Percentiles rank a stretch among this genome's conserved stretches.
Conservation (phyloP, 2,888 invertebrate genomes). For the Aelia acuminata region DNA sequence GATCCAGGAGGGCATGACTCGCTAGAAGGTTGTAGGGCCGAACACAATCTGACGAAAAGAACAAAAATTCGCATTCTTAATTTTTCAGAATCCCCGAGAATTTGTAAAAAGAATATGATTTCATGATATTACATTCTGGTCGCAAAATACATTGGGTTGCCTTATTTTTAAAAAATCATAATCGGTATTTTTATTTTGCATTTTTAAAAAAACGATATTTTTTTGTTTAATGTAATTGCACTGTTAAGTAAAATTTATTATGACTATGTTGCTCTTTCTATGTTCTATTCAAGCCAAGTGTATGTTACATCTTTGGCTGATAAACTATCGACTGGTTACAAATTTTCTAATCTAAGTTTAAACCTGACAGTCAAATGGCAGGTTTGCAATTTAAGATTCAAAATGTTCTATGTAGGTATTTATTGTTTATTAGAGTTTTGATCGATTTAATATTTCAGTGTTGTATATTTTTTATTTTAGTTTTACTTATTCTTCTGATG, state of each 20-base stretch:
- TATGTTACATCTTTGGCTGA: neutral
- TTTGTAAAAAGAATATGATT: no score
- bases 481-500: neutral
- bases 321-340: neutral
- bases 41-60: no score
- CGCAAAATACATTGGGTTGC: no score
- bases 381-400: constrained; percentile 2
- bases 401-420: constrained; percentile 43
- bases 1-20: no score
- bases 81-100: no score
- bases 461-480: neutral
- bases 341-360: constrained; percentile 43
- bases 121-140: no score
- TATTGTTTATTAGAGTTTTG: neutral
- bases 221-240: no score
- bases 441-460: neutral
- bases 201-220: no score
- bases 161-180: no score
- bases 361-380: constrained; percentile 32
- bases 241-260: neutral
- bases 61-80: no score
- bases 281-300: neutral
- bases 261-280: neutral
- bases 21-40: no score
- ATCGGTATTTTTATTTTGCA: no score